These are phyloP conservation scores for Microhierax caerulescens DNA, from an alignment of 2,797 vertebrate genomes.

Conservation along the genomic window DNA sequence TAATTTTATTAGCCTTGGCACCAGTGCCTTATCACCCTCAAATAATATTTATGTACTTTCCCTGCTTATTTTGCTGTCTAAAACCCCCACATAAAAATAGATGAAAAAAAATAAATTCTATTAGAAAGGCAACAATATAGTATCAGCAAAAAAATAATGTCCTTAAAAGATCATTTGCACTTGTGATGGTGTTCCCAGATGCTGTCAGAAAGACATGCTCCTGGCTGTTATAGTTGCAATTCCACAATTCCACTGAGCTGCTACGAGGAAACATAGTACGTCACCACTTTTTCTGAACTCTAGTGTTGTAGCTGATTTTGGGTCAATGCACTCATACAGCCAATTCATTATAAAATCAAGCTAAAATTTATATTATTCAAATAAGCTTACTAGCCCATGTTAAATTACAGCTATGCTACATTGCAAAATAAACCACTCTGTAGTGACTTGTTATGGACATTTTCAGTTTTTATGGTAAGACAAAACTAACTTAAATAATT, in stretches of 20 bases:
- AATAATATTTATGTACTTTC: not conserved
- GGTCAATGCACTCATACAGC: not conserved
- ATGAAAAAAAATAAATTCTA: not conserved
- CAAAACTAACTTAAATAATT: conserved; percentile 12
- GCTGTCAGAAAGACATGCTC: conserved; percentile 7
- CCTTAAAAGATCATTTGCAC: conserved; percentile 5
- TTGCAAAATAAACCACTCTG: not conserved
- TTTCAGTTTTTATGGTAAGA: not conserved
- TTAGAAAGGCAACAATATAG: not conserved
- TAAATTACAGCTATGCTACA: conserved; percentile 10
- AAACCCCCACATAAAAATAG: not conserved
- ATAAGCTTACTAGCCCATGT: not conserved
- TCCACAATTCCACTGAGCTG: not conserved
- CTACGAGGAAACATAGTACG: conserved; percentile 14
- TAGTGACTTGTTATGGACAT: not conserved
- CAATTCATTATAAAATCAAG: conserved; percentile 40
- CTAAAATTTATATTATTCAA: conserved; percentile 48
- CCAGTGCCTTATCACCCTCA: not conserved
- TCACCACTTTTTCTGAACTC: not conserved
- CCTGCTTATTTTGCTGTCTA: not conserved
- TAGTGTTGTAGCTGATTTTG: not conserved
- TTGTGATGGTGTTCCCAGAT: not conserved
- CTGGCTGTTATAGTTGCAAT: conserved; percentile 24
- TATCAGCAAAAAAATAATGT: not conserved
- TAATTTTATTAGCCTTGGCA: not conserved